Evolutionary conservation across 2,797 vertebrate species (phyloP), one percentile per base, ranked within the genome.

Genomic region (Chaunax sp.): DNA sequence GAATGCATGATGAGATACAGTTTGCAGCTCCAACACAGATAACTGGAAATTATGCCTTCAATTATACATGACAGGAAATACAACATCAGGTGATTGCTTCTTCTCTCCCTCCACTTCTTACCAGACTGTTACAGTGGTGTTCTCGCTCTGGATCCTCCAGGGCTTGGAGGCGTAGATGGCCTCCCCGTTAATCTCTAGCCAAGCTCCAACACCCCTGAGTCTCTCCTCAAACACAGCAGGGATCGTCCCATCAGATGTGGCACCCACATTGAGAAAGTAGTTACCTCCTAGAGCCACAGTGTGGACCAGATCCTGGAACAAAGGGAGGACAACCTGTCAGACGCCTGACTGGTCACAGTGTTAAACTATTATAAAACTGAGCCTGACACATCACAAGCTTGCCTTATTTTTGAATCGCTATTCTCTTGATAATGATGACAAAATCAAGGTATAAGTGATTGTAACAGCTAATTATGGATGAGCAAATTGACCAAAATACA

Each of bases 251-350:
- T 98, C 98, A 18, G 96, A 87, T 4, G 95, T 97, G 46, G 98
- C 96, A 1, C 97, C 98, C 40, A 99, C 87, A 18, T 98, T 99
- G 68, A 99, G 94, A 40, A 99, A 95, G 77, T 98, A 99, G 92
- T 99, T 99, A 43, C 98, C 98, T 65, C 98, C 98, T 25, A 96
- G 71, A 53, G 95, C 94, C 55, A 99, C 96, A 0, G 95, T 96
- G 60, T 80, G 83, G 64, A 96, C 94, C 70, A 99, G 85, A 85
- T 98, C 97, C 98, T 99, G 87, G 1, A 9, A 19, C 25, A 41
- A 6, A 12, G 66, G 41, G 25, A 38, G 1, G 18, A 72, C 1
- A 30, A 28, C 11, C 15, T 51, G 28, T 33, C 14, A 54, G 38
- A 55, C 9, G 7, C 25, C 26, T 30, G 18, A 40, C 25, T 20